Evolutionary conservation across 2,797 vertebrate genomes (phyloP), one percentile per base, ranked within the genome.

Genomic region (Columba guinea): DNA sequence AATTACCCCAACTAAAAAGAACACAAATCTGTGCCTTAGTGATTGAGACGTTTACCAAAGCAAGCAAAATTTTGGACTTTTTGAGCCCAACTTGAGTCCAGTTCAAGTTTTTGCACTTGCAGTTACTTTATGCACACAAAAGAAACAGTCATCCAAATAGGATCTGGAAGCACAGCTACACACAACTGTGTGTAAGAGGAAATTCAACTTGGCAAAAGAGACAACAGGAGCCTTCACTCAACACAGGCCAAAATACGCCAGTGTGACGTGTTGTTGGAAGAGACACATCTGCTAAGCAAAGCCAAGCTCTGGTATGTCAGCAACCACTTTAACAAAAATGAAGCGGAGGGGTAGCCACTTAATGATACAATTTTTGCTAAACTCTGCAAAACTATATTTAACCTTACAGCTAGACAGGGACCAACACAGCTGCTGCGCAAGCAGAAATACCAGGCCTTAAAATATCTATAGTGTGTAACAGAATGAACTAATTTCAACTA

Each of bases 401-500:
- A 89, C 71, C 30, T 90, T 77, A 65, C 11, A 89, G 74, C 77
- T 67, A 95, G 77, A 51, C 39, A 82, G 44, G 28, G 52, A 79
- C 65, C 84, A 86, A 59, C 1, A 1, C 23, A 74, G 52, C 9
- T 90, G 93, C 95, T 90, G 84, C 87, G 68, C 86, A 84, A 90
- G 77, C 84, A 32, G 35, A 83, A 90, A 37, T 44, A 37, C 34
- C 63, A 55, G 39, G 55, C 35, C 68, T 90, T 77, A 89, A 86
- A 92, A 97, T 74, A 93, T 82, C 86, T 59, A 26, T 34, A 63
- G 35, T 59, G 80, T 89, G 63, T 56, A 89, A 87, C n/a, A 69
- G 84, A 92, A 82, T 82, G 71, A 96, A 93, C 70, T 92, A 56
- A 95, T 95, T 95, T 93, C 60, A 92, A 87, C 86, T 89, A 93